Conservation (phyloP, 2,888 invertebrate species). For the Caenorhabditis wallacei region DNA sequence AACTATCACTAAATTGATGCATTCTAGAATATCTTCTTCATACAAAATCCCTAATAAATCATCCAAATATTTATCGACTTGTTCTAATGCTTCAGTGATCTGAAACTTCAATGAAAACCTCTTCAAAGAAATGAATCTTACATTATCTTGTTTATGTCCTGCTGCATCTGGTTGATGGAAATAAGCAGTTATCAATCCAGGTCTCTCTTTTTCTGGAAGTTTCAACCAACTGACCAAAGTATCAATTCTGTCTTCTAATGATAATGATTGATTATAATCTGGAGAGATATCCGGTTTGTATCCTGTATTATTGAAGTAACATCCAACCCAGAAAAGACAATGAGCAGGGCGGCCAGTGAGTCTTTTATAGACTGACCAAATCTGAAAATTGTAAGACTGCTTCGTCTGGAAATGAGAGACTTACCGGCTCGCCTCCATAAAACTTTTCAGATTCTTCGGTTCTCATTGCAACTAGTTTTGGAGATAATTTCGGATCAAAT, state of each 20-base stretch:
- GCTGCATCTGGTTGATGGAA: constrained; percentile 79
- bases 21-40: constrained; percentile 75
- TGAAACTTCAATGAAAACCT: neutral
- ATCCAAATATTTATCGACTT: constrained; percentile 54
- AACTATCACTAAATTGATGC: constrained; percentile 78
- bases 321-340: constrained; percentile 81
- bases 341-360: constrained; percentile 70
- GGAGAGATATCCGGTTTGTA: constrained; percentile 74
- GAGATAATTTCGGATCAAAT: constrained; percentile 75
- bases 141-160: constrained; percentile 73
- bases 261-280: constrained; percentile 74
- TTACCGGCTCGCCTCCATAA: constrained; percentile 78
- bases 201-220: constrained; percentile 65
- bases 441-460: constrained; percentile 67
- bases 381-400: constrained; percentile 57
- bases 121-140: constrained; percentile 8
- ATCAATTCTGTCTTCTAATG: constrained; percentile 73
- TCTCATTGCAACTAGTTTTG: constrained; percentile 73
- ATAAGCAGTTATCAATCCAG: constrained; percentile 79
- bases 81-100: constrained; percentile 69
- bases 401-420: neutral
- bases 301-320: constrained; percentile 71
- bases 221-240: constrained; percentile 71
- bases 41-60: constrained; percentile 70
- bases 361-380: constrained; percentile 77